Conservation (phyloP, 2,797 vertebrate species). For the Acanthis flammea region DNA sequence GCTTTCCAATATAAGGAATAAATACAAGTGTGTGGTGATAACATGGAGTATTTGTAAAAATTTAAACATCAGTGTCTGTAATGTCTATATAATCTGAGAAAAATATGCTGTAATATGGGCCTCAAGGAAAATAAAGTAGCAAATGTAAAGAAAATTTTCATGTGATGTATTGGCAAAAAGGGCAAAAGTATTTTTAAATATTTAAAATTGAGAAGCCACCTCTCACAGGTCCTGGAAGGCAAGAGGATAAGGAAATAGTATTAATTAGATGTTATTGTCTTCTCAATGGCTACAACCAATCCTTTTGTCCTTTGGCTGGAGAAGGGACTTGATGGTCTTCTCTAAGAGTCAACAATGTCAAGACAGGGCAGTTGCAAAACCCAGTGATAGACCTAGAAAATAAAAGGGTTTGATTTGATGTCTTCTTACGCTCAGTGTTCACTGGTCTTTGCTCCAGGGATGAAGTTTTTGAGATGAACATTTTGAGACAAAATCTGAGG, state of each 20-base stretch:
- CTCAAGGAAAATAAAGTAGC: not conserved
- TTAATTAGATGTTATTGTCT: not conserved
- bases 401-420: not conserved
- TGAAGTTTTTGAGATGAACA: rapidly evolving
- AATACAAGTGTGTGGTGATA: not conserved
- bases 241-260: not conserved
- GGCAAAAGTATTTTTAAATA: not conserved
- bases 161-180: not conserved
- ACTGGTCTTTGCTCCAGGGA: rapidly evolving
- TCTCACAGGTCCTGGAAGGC: not conserved
- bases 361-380: not conserved
- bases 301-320: not conserved
- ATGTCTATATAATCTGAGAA: not conserved
- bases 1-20: not conserved
- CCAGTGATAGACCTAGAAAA: not conserved
- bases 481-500: not conserved
- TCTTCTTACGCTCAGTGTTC: not conserved
- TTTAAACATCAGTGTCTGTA: not conserved
- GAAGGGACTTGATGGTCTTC: not conserved
- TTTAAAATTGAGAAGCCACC: not conserved
- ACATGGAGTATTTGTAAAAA: not conserved
- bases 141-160: not conserved
- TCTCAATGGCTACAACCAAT: rapidly evolving
- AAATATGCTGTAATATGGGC: not conserved
- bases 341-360: rapidly evolving